Base-by-base conservation (phyloP, 2,888 invertebrate species). In the Leptopilina drosophilae region DNA sequence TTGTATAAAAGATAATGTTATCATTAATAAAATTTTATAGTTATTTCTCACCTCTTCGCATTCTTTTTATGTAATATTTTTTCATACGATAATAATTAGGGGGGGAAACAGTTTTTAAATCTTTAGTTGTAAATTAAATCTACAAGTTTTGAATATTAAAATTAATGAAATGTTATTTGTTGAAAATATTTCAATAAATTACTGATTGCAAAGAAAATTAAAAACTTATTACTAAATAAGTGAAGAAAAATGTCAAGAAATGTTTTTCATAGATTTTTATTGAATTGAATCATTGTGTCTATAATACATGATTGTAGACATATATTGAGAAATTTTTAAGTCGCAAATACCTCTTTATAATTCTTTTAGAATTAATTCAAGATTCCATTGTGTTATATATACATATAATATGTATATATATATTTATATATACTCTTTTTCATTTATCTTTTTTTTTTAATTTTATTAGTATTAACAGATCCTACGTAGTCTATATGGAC, bases 241-340 rank as follows among this genome's bases (percentile, higher is more conserved):
- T 64, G 5, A 40, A 40, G 33, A 15, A 46, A 14, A 69, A 9
- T n/a, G n/a, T n/a, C n/a, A 20, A 15, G 2, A 7, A 3, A 2
- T 69, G 2, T 49, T 6, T 77, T 77, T 80, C 42, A 65, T 86
- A 87, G 85, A 84, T 86, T 89, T 90, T 90, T 90, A 90, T 90
- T 90, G 87, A 88, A 89, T 90, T 86, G 87, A 88, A 90, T 88
- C 87, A 85, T 77, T 46, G 46, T 75, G 87, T 87, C 88, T 90
- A 90, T 90, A 87, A 88, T 89, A 90, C 89, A 89, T 88, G 89
- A 90, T 90, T 88, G 90, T 87, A 88, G 89, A 90, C 89, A 90
- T 90, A 90, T 89, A 89, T 85, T 88, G 88, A 89, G 88, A 89
- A 89, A 88, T 88, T 87, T 82, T 84, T 89, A 89, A 90, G 83